Evolutionary conservation across 2,888 invertebrate species (phyloP), one percentile per base, ranked within the genome.

Genomic region (Hydropsyche betteni): DNA sequence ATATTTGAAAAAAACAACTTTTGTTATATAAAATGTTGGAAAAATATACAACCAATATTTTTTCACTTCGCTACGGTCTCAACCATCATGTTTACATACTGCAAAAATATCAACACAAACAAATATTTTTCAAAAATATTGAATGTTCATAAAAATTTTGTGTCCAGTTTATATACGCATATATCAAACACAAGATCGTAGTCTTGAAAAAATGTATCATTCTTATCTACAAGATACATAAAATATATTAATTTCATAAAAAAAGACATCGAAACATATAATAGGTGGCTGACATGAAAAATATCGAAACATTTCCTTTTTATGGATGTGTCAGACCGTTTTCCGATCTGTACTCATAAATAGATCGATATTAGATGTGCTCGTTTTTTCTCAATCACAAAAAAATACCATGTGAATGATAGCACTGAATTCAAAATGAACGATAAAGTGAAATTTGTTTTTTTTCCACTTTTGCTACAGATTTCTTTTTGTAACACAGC

Each of bases 371-470:
- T 36, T 34, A 64, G 34, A 64, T 36, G 64, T 36, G 34, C n/a
- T 33, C n/a, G 10, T 44, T 44, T 64, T 64, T 64, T 36, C 16
- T 12, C 64, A 33, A 8, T 33, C 12, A 6, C 24, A 64, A 64
- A 64, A 64, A 36, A 10, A n/a, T 16, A 55, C n/a, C 14, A n/a
- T 10, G 36, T 64, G 64, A 64, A 64, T n/a, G 64, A 64, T 64
- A 36, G 64, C 36, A 34, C 34, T 64, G 64, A 64, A 64, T 64
- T 64, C 64, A 64, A 64, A 34, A 36, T 64, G 36, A 64, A 64
- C 64, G 64, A 36, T 61, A 61, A 61, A 16, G 61, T 24, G 33
- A 61, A 61, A 61, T 61, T 24, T 24, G 2, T 24, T 24, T 24
- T n/a, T 24, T 24, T 24, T 24, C 24, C 44, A 44, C 36, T 64